A percentile compares a stretch with the other conserved stretches of the same genome.
These are phyloP conservation scores for Acipenser oxyrinchus DNA, from an alignment of 2,797 vertebrate genomes.

Conservation along the genomic window DNA sequence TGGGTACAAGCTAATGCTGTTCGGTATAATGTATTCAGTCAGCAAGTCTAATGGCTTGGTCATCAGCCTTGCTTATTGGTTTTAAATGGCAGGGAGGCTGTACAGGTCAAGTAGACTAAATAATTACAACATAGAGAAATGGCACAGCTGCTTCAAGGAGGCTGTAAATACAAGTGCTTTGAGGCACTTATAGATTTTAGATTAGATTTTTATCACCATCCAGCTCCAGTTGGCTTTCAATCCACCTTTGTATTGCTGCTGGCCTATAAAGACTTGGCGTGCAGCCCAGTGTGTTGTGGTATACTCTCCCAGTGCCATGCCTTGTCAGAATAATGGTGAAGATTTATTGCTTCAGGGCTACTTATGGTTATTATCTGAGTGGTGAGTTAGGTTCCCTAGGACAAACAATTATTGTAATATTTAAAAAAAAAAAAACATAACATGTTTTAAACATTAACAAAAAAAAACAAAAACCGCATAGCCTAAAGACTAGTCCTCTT, in stretches of 20 bases:
- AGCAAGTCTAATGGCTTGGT: too few species aligned
- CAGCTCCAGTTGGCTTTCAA: conserved; percentile 3
- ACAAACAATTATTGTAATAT: neutral
- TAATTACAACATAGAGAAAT: neutral
- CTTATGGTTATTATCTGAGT: neutral
- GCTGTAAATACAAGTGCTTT: conserved; percentile 11
- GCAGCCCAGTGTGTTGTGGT: neutral
- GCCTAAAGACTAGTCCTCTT: too few species aligned
- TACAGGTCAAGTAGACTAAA: neutral
- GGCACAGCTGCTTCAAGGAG: neutral
- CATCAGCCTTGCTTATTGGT: conserved; percentile 1
- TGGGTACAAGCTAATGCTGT: neutral
- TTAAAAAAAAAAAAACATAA: too few species aligned
- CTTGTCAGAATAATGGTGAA: neutral
- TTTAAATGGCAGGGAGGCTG: neutral
- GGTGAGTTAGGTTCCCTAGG: neutral
- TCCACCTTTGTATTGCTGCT: conserved; percentile 6
- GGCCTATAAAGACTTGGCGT: neutral
- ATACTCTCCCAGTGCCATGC: neutral
- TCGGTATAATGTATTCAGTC: neutral
- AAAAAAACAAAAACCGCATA: too few species aligned
- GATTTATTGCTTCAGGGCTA: neutral
- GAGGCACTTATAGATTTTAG: conserved; percentile 16
- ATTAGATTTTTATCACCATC: conserved; percentile 15
- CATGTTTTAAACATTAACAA: too few species aligned